These are phyloP conservation scores for Adelphocoris suturalis DNA, from an alignment of 2,888 invertebrate genomes.

Conservation along the genomic window DNA sequence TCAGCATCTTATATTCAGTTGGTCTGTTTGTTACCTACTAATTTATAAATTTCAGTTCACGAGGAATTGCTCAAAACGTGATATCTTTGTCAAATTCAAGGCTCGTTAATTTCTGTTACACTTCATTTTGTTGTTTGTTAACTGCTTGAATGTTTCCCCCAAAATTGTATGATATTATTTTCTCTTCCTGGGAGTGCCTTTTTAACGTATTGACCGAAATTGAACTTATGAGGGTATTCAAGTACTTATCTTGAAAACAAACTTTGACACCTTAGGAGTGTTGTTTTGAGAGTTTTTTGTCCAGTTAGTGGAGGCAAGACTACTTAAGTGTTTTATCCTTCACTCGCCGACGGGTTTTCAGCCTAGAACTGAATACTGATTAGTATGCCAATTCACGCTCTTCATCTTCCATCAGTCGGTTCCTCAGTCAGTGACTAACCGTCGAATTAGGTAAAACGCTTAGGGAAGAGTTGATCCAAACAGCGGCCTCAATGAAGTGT, in stretches of 20 bases:
- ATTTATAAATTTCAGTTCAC: too few relatives aligned
- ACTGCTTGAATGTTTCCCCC: too few relatives aligned
- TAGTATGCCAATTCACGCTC: slow-evolving; percentile 54
- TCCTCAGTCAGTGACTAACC: slow-evolving; percentile 18
- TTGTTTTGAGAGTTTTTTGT: slow-evolving; percentile 22
- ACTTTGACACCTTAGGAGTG: not conserved
- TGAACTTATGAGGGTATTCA: too few relatives aligned
- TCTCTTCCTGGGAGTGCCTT: too few relatives aligned
- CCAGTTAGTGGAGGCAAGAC: slow-evolving; percentile 1
- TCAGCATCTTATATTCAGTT: too few relatives aligned
- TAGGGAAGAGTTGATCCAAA: not conserved
- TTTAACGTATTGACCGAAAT: too few relatives aligned
- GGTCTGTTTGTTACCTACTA: too few relatives aligned
- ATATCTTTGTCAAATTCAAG: too few relatives aligned
- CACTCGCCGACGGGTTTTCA: not conserved
- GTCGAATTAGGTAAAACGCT: slow-evolving; percentile 41
- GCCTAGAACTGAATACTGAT: slow-evolving; percentile 55
- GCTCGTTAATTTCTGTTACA: too few relatives aligned
- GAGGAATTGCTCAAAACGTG: too few relatives aligned
- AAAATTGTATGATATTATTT: too few relatives aligned
- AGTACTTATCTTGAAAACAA: not conserved
- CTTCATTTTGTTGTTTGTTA: too few relatives aligned
- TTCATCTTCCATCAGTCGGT: slow-evolving; percentile 40
- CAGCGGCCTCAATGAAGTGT: not conserved
- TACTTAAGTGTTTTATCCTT: slow-evolving; percentile 22